These are phyloP conservation scores for Morone saxatilis DNA, from an alignment of 2,113 vertebrate species.

Conservation along the genomic window DNA sequence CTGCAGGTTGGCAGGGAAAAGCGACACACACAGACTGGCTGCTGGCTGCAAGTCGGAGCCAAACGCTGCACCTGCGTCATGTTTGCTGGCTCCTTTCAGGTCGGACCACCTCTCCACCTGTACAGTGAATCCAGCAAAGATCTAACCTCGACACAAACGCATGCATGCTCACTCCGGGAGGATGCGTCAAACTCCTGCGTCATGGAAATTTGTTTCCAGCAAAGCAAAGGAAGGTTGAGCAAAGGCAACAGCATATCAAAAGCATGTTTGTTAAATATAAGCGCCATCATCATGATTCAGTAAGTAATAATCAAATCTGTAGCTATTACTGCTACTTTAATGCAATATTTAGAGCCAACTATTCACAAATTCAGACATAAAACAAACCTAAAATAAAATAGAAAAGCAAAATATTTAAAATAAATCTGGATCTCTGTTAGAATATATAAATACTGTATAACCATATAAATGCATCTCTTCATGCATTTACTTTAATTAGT, in stretches of 20 bases:
- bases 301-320: background rate
- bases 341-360: no score
- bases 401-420: background rate
- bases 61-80: constrained; percentile 67
- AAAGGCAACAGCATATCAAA: background rate
- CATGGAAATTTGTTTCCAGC: constrained; percentile 56
- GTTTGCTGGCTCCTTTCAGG: background rate
- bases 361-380: background rate
- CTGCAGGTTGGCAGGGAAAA: constrained; percentile 52
- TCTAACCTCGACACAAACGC: background rate
- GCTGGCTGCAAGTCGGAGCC: constrained; percentile 20
- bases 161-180: background rate
- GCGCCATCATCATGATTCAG: background rate
- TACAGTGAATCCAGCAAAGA: constrained; percentile 6
- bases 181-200: constrained; percentile 39
- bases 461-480: background rate
- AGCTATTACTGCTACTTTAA: background rate
- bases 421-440: background rate
- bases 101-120: constrained; percentile 58
- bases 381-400: background rate
- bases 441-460: background rate
- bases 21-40: constrained; percentile 20
- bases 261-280: background rate
- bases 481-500: no score
- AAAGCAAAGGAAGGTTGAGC: background rate